Evolutionary conservation across 2,113 vertebrate species (phyloP).

Genomic region (Syngnathus scovelli): DNA sequence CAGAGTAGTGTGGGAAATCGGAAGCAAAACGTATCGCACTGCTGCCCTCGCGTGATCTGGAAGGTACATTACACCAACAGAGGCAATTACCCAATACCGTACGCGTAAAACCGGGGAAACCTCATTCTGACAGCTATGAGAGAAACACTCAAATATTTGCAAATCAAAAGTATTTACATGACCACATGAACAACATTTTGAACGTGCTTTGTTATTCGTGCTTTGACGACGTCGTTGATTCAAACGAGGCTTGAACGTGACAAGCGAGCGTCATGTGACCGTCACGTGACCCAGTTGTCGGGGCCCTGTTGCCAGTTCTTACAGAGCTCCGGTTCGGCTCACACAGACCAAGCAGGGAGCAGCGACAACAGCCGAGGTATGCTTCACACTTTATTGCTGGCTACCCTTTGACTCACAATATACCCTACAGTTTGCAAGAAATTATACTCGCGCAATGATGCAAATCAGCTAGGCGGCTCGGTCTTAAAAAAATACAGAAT

Average conservation of each 20-base stretch:
- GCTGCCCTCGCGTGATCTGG: slow-evolving; percentile 37
- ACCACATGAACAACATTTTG: neutral
- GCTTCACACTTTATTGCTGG: neutral
- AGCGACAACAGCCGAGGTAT: slow-evolving; percentile 17
- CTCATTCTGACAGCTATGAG: neutral
- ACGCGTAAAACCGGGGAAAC: neutral
- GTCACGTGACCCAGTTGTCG: slow-evolving; percentile 70
- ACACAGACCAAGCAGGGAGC: slow-evolving; percentile 29
- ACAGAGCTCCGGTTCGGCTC: slow-evolving; percentile 18
- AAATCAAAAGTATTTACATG: neutral
- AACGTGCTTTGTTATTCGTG: neutral
- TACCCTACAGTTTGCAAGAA: neutral
- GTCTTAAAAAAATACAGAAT: neutral
- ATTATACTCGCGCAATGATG: no score
- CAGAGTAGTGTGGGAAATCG: neutral
- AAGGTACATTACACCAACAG: slow-evolving; percentile 2
- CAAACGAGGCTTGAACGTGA: slow-evolving; percentile 8
- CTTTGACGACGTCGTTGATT: neutral
- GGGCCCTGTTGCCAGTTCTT: slow-evolving; percentile 60
- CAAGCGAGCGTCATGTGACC: slow-evolving; percentile 62
- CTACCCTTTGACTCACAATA: neutral
- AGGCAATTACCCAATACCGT: neutral
- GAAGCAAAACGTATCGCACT: rapidly evolving
- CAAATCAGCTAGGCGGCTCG: neutral
- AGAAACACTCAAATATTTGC: neutral